Base-by-base conservation (phyloP, 2,888 invertebrate genomes). In the Pomacea canaliculata region DNA sequence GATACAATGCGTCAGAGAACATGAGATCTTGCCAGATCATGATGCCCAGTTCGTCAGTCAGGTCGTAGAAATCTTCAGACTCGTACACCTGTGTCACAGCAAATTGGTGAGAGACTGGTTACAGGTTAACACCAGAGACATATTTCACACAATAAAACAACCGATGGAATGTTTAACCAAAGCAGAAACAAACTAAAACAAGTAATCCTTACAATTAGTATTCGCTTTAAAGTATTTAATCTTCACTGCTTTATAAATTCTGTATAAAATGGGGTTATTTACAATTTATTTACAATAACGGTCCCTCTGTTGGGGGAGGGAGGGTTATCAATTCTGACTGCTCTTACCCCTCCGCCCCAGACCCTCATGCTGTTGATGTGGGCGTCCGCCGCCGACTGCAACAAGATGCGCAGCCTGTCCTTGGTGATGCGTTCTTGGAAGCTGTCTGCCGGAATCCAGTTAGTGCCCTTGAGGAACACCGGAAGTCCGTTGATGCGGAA, bases 1-100 rank as follows among this genome's bases (percentile, higher is more conserved):
- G 98, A 91, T 99, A 99, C 94, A 99, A 95, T 37, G 95, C 94
- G 89, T 97, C 98, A 0, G 98, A 98, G 90, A 98, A 99, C 94
- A 98, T 96, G 88, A 98, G 94, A 91, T 99, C 99, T 82, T 99
- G 98, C 98, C 98, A 99, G 76, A 99, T 94, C 86, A 99, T 92
- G 70, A 99, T 94, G 1, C 99, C 99, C 71, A 95, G 92, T 87
- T 95, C 93, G 89, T 99, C 98, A 76, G 97, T 96, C 60, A 94
- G 90, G 80, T 91, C 85, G 90, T 99, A 99, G 91, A 99, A 98
- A 77, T 93, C 93, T 83, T 98, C 96, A 0, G 95, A 94, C 89
- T 98, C 98, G 87, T 98, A 99, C 0, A 96, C 82, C 88, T 89
- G 83, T 7, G 68, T 51, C 16, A 65, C 60, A 69, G 19, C 56